Base-by-base conservation (phyloP, 2,113 vertebrate species). In the Scophthalmus maximus region DNA sequence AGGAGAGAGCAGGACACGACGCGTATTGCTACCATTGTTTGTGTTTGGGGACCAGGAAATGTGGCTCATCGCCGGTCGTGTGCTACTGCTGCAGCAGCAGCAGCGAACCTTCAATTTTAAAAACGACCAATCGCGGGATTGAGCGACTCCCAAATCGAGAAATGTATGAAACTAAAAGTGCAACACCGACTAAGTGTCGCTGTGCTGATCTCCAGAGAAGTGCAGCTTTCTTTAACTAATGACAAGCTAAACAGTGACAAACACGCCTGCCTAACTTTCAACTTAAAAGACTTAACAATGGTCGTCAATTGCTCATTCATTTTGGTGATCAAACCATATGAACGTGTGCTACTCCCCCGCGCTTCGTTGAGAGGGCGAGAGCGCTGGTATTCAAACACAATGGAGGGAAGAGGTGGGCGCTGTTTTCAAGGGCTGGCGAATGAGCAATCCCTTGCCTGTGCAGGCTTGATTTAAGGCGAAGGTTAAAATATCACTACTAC, bases 391-490 rank as follows among this genome's bases (percentile, higher is more conserved):
- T 53, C 9, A 25, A 66, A 67, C 61, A 32, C 8, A 75, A 64
- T 25, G 38, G 29, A 82, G 42, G 51, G 59, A 71, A 62, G 20
- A 65, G 20, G 50, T 23, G 61, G 64, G 36, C 44, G 52, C 30
- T 18, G 47, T 67, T 76, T 67, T 71, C 82, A 82, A 81, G 72
- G 83, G 84, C 78, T 46, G 59, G 64, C 46, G 10, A 75, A 73
- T 58, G 62, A 87, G 81, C 77, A 30, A 59, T 85, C 77, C 82
- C 81, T 89, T 75, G 85, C 86, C 86, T 85, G 61, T 87, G 88
- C 85, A 83, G 84, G 87, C 88, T 83, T 82, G 68, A 85, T 70
- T 89, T 91, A 92, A 91, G 90, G 90, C 90, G 89, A 88, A 90
- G 86, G 78, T 87, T 88, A 40, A 88, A 86, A 81, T 50, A 61